Base-by-base conservation (phyloP, 92 coral and sea anemone species). In the Virgularia gustaviana region DNA sequence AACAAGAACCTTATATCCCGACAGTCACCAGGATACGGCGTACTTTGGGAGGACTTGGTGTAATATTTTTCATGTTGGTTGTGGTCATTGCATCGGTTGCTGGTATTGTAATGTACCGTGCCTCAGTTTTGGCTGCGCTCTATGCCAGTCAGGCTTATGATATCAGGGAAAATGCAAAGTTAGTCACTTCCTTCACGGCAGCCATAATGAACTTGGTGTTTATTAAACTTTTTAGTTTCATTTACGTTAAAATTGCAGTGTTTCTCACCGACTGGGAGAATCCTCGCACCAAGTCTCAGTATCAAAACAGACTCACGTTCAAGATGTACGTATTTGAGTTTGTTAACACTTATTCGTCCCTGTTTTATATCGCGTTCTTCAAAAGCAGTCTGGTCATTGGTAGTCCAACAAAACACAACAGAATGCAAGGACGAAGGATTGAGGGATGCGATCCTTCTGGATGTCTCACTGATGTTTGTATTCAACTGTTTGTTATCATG, bases 361-460 rank as follows among this genome's bases (percentile, higher is more conserved):
- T 82, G 36, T 77, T 82, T 47, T 82, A 82, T 53, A 77, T 82
- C 61, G 86, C 86, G 28, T 82, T 82, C 74, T 82, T 82, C 72
- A 77, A 82, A 63, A 70, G 65, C 41, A 77, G 70, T 23, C 54
- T 70, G 34, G 30, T 82, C 51, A 63, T 63, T 13, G 86, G 86
- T 2, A 82, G 49, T 9, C 86, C 86, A n/a, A 77, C 79, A 0
- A 37, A 38, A 1, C 70, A 76, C 63, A 76, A 58, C 12, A 64
- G 86, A 6, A 34, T 82, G 20, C 61, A 36, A 13, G 32, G 35
- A 0, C 56, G 35, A 38, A 36, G 85, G 25, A 41, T 73, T 44
- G 82, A 82, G 41, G 78, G 86, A n/a, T 82, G 86, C 49, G 86
- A 82, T n/a, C 86, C 86, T 1, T 82, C 86, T 13, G 86, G 86